A percentile compares a stretch with the other conserved stretches of the same genome.
Conservation (phyloP, 2,113 vertebrate genomes). For the Himantopus leucocephalus region DNA sequence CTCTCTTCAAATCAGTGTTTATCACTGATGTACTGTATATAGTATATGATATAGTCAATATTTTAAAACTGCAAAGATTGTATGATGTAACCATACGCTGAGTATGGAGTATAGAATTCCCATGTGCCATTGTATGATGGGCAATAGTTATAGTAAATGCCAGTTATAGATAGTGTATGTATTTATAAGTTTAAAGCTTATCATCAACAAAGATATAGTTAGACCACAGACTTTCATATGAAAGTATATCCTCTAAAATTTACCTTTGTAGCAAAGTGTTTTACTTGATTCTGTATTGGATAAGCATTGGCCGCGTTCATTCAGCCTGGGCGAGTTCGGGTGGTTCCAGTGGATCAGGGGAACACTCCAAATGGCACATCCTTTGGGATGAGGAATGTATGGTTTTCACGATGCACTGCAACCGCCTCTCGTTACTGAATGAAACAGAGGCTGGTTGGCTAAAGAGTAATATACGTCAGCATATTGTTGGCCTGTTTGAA, state of each 20-base stretch:
- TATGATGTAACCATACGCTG: conserved; percentile 54
- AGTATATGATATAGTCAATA: conserved; percentile 55
- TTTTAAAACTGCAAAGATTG: conserved; percentile 59
- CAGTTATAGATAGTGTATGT: conserved; percentile 63
- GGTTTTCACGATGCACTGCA: conserved; percentile 63
- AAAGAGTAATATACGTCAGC: conserved; percentile 74
- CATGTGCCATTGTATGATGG: conserved; percentile 68
- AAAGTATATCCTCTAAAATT: conserved; percentile 74
- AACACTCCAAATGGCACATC: conserved; percentile 67
- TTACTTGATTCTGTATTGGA: conserved; percentile 74
- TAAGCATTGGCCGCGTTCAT: conserved; percentile 63
- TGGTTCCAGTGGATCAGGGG: conserved; percentile 69
- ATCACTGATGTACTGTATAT: conserved; percentile 66
- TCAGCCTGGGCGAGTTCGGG: conserved; percentile 56
- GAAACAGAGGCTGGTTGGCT: conserved; percentile 68
- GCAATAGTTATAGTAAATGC: conserved; percentile 56
- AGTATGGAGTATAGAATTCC: conserved; percentile 54
- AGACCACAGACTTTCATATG: conserved; percentile 69
- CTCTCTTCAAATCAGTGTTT: conserved; percentile 56
- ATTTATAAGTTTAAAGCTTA: conserved; percentile 64
- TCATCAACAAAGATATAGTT: conserved; percentile 66
- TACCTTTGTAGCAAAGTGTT: conserved; percentile 74
- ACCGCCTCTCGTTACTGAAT: conserved; percentile 55
- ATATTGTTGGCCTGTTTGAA: conserved; percentile 74
- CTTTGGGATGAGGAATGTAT: conserved; percentile 62